Evolutionary conservation across 2,888 invertebrate genomes (phyloP), one percentile per base, ranked within the genome.

Genomic region (Crocallis elinguaria): DNA sequence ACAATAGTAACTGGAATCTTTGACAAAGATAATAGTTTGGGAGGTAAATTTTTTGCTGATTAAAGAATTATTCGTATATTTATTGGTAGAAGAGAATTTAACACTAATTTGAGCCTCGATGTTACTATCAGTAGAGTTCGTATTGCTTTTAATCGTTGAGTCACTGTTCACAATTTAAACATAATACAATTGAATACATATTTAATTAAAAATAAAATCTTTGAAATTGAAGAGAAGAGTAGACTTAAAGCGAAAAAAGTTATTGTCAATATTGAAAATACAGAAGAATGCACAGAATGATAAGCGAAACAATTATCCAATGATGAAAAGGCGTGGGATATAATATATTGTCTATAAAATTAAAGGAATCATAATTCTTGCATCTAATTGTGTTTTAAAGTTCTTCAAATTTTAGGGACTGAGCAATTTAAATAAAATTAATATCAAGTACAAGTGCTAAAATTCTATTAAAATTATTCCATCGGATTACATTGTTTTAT

Each of bases 131-230:
- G 64, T 77, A 74, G 65, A 67, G 57, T 68, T 67, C 53, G 61
- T 88, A 88, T 88, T 88, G 87, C 86, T 88, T 87, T 77, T 67
- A 73, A 73, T 86, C 80, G 79, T 81, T 84, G 82, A 82, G 75
- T 76, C 58, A 64, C 60, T 60, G 60, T 67, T 61, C 67, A 62
- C 64, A 35, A 39, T 58, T 65, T 61, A 52, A 38, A 35, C 17
- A n/a, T 27, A 42, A 30, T 49, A 27, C 7, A 9, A 25, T 9
- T 5, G 9, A 33, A n/a, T 14, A 21, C 8, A 36, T 21, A 33
- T 16, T 9, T 33, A 16, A 3, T 23, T 23, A 23, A 6, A 3
- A 27, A 27, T n/a, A 27, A 27, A 3, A n/a, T 12, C 14, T 14
- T 7, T 4, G 14, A 21, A 3, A 35, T 19, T n/a, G 35, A 35